Evolutionary conservation across 2,113 vertebrate species (phyloP).

Genomic region (Cochlearius cochlearius): DNA sequence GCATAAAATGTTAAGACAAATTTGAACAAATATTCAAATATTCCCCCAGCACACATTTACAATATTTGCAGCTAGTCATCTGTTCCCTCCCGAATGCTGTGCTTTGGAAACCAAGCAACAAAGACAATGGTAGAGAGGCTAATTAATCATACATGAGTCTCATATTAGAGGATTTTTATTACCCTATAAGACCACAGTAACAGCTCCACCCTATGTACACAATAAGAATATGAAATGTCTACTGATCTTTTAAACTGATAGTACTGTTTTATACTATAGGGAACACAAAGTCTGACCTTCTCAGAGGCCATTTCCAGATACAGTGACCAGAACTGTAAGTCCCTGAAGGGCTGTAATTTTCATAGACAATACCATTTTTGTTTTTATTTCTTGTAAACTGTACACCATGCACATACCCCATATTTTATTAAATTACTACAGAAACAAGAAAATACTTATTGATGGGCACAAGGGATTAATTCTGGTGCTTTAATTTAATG

Average conservation of each 20-base stretch:
- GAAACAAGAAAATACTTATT: constrained; percentile 28
- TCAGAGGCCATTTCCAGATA: background rate
- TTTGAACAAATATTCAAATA: constrained; percentile 49
- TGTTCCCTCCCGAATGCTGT: background rate
- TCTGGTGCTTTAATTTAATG: background rate
- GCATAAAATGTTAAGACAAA: constrained; percentile 37
- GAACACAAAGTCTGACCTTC: background rate
- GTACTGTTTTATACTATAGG: background rate
- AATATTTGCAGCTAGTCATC: constrained; percentile 10
- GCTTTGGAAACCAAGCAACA: constrained; percentile 23
- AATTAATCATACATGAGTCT: constrained; percentile 45
- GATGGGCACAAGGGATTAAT: background rate
- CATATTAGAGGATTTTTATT: constrained; percentile 15
- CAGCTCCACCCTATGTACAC: background rate
- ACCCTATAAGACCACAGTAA: background rate
- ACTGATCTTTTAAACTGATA: background rate
- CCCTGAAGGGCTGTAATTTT: constrained; percentile 4
- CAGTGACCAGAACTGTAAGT: background rate
- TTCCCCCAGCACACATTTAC: background rate
- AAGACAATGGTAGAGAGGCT: background rate
- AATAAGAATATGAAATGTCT: background rate
- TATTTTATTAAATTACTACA: constrained; percentile 49
- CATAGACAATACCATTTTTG: constrained; percentile 17
- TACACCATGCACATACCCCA: background rate
- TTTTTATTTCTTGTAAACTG: constrained; percentile 28